phyloP scores from a whole-genome alignment of 2,113 vertebrate genomes.

The Cromileptes altivelis region DNA sequence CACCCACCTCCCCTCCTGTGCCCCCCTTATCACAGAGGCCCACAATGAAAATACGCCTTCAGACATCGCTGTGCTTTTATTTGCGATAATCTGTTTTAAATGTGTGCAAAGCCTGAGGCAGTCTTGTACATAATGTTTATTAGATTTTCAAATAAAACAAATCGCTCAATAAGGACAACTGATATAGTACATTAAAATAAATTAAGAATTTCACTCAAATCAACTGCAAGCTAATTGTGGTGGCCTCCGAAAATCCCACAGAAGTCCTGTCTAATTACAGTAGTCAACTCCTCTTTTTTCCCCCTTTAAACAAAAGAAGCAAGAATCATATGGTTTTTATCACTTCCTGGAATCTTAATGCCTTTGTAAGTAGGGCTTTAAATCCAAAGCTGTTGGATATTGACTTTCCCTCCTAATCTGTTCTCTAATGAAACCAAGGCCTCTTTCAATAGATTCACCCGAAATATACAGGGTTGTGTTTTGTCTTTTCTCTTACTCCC shows the following conservation, averaged over 20 bases:
- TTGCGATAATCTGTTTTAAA: conserved; percentile 33
- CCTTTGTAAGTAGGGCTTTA: conserved; percentile 81
- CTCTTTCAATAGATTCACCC: conserved; percentile 59
- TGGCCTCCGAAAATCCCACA: conserved; percentile 55
- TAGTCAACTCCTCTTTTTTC: conserved; percentile 15
- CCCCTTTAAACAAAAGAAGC: conserved; percentile 53
- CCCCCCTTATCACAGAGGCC: conserved; percentile 29
- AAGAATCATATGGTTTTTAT: conserved; percentile 75
- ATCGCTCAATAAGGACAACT: background rate
- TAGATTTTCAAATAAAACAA: conserved; percentile 32
- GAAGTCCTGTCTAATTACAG: conserved; percentile 47
- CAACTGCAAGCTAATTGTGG: conserved; percentile 46
- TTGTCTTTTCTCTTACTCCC: background rate
- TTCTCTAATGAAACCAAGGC: conserved; percentile 70
- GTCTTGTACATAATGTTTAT: conserved; percentile 8
- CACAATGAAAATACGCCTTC: conserved; percentile 24
- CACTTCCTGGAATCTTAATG: conserved; percentile 77
- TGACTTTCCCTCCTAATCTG: conserved; percentile 73
- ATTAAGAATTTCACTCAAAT: conserved; percentile 9
- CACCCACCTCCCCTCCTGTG: background rate
- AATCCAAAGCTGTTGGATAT: conserved; percentile 78
- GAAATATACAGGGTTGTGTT: conserved; percentile 23
- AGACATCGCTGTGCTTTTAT: conserved; percentile 22
- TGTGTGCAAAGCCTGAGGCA: conserved; percentile 6
- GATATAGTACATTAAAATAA: conserved; percentile 30